A percentile compares a stretch with the other conserved stretches of the same genome.
These are phyloP conservation scores for Sciurus niger DNA, from an alignment of 2,113 vertebrate species.

Conservation along the genomic window DNA sequence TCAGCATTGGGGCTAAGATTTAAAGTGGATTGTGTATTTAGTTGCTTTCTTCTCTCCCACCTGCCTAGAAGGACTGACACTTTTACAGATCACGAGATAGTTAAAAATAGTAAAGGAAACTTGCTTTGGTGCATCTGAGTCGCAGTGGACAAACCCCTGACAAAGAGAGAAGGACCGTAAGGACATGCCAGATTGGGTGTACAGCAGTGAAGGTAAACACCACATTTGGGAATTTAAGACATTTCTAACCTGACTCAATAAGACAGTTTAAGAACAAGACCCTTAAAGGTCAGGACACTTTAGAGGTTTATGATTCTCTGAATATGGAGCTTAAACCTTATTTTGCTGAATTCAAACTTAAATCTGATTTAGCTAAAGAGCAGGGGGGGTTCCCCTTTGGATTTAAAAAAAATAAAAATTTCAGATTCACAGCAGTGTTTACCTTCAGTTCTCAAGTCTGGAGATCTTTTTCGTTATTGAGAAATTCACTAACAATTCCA, in stretches of 20 bases:
- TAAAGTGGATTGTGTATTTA: neutral
- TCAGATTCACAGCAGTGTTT: conserved; percentile 32
- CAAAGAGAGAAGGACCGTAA: neutral
- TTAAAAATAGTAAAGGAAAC: neutral
- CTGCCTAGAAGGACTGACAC: neutral
- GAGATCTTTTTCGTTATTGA: conserved; percentile 8
- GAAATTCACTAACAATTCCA: neutral
- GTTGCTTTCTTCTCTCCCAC: neutral
- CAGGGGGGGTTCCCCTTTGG: neutral
- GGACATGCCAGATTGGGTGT: neutral
- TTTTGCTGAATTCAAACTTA: neutral
- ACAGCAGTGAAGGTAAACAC: neutral
- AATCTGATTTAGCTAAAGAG: conserved; percentile 16
- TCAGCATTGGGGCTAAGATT: neutral
- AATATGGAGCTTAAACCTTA: neutral
- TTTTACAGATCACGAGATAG: neutral
- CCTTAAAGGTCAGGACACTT: neutral
- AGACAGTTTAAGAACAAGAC: neutral
- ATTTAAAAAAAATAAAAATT: conserved; percentile 23
- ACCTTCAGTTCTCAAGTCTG: neutral
- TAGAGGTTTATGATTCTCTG: neutral
- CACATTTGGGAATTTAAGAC: neutral
- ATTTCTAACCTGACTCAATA: neutral
- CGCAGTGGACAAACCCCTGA: neutral
- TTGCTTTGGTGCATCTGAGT: neutral